Evolutionary conservation across 2,888 invertebrate genomes (phyloP), one percentile per base, ranked within the genome.

Genomic region (Harpalus rubripes): DNA sequence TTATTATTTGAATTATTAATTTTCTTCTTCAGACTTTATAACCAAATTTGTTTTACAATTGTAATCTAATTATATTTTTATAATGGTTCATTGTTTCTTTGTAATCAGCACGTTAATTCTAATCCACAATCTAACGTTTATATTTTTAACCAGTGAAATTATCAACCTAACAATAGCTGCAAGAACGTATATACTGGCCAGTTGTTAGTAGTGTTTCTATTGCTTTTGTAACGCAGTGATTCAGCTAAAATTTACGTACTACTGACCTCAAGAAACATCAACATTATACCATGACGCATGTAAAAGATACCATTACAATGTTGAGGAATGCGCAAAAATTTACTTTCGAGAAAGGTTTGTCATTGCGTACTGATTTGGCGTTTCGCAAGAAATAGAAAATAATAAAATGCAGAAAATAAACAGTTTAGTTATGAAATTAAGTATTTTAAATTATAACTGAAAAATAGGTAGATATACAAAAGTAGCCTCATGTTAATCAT

Each of bases 161-260:
- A 59, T 15, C 16, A 16, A 32, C 32, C 68, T 68, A 68, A 68
- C 7, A 32, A 39, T 39, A 39, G 68, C n/a, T 68, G 32, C 68
- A 68, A 39, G 39, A 1, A 22, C 12, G 44, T 32, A 32, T 32
- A 32, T 52, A 52, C 44, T 52, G 44, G 12, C 44, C 44, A 52
- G 44, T 52, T 52, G 44, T 52, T 52, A 68, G 15, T 68, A 6
- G 7, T 68, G 39, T 68, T 68, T 68, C n/a, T 68, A 39, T 22
- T 63, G 63, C 39, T 26, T 68, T 68, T 68, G 39, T 59, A 59
- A 59, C 59, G 59, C 3, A 68, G 15, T 68, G 68, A 68, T n/a
- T 68, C 68, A 68, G 68, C 68, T 32, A 68, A 68, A 68, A 68
- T 68, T 39, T 68, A 68, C 39, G 68, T 68, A 68, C 68, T 68